phyloP scores from a whole-genome alignment of 2,797 vertebrate species.

The Fundulus diaphanus region DNA sequence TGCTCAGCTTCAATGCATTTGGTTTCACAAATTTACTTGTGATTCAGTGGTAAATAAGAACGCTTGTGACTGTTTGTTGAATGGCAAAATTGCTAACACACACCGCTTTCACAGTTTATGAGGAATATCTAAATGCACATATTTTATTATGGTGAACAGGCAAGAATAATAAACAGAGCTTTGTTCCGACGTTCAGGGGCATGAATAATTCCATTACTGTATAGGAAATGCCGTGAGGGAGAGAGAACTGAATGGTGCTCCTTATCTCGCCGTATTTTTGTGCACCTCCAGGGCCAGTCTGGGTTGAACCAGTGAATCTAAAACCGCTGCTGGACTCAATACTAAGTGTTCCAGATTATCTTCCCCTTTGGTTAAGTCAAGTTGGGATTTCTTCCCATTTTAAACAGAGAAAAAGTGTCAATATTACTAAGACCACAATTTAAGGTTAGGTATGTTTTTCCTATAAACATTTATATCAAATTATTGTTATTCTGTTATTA shows the following conservation, averaged over 20 bases:
- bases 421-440: background rate
- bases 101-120: slow-evolving; percentile 11
- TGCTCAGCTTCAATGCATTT: background rate
- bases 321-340: slow-evolving; percentile 1
- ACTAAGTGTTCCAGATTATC: background rate
- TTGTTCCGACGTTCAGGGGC: slow-evolving; percentile 26
- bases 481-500: too few species aligned
- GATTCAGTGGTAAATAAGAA: slow-evolving; percentile 10
- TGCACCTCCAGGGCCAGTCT: slow-evolving; percentile 20
- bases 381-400: background rate
- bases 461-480: background rate
- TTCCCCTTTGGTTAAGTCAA: background rate
- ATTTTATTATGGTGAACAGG: slow-evolving; percentile 14
- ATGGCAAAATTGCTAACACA: background rate
- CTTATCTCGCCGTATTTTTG: slow-evolving; percentile 32
- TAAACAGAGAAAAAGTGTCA: background rate
- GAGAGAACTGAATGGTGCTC: slow-evolving; percentile 25
- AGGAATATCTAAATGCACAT: slow-evolving; percentile 16
- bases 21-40: background rate
- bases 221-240: slow-evolving; percentile 27
- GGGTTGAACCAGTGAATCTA: background rate
- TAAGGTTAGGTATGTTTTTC: too few species aligned
- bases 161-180: slow-evolving; percentile 32
- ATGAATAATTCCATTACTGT: slow-evolving; percentile 39
- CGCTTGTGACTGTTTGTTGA: slow-evolving; percentile 7